Evolutionary conservation across 92 coral and sea anemone genomes (phyloP), one percentile per base, ranked within the genome.

Genomic region (Epizoanthus scotinus): DNA sequence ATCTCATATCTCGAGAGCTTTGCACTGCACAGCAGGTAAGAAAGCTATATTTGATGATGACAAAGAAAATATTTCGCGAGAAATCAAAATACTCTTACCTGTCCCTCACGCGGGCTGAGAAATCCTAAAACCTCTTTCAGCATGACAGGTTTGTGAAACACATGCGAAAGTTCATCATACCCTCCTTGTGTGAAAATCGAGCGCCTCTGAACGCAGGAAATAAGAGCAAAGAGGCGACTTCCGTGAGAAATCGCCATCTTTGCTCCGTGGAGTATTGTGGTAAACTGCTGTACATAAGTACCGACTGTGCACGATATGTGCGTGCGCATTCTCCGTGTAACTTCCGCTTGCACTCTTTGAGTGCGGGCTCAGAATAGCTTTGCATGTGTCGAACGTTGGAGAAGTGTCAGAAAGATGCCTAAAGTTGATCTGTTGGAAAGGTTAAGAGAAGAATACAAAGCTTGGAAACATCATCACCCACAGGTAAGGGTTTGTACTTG

Each of bases 381-480:
- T 6, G 61, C 78, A 19, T 25, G 73, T 52, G 42, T 64, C 69
- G 27, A 10, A 31, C 20, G 17, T 10, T 21, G 26, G 26, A 7
- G 26, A 24, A 13, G 3, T 5, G 0, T 25, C 36, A 36, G 24
- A 54, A 28, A 17, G 25, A 75, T 75, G 44, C 73, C 65, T 20
- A 81, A 80, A 55, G 97, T 93, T 36, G 94, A 93, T 83, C 87
- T 94, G 3, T 80, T 79, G 13, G 94, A 93, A 81, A 73, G 97
- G 70, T 69, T 93, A 17, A 68, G 88, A 81, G 98, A 93, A 54
- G 98, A 95, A 68, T 84, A 86, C 57, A 90, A 89, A 69, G 97
- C 98, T 5, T 95, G 98, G 98, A 86, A 89, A 73, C 86, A 83
- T 58, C 75, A 57, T 14, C 98, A 93, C 62, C 98, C 98, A 15